Conservation (phyloP, 2,797 vertebrate genomes). For the Gymnodraco acuticeps region DNA sequence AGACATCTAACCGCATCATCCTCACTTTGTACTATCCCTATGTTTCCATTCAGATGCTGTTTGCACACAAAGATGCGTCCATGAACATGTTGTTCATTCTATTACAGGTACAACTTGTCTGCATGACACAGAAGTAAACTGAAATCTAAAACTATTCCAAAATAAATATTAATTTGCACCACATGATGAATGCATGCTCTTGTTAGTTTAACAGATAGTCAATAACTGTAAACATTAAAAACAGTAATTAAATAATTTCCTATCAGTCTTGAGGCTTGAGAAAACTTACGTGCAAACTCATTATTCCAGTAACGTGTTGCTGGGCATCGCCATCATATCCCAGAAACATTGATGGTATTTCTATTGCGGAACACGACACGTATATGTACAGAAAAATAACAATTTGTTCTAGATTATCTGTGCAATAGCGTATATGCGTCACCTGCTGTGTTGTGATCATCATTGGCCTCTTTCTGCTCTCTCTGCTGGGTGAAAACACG, state of each 20-base stretch:
- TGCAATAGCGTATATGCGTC: constrained; percentile 54
- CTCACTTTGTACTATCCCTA: constrained; percentile 12
- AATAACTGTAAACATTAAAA: not conserved
- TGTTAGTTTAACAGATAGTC: not conserved
- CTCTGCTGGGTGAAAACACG: constrained; percentile 53
- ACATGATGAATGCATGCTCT: not conserved
- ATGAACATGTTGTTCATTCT: constrained; percentile 8
- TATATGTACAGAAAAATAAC: constrained; percentile 24
- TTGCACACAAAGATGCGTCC: constrained; percentile 28
- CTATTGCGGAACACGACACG: constrained; percentile 9
- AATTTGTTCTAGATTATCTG: constrained; percentile 31
- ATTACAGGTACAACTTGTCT: not conserved
- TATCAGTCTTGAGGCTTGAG: not conserved
- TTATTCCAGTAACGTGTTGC: constrained; percentile 28
- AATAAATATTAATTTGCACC: not conserved
- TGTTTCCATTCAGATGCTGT: constrained; percentile 51
- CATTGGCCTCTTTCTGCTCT: constrained; percentile 7
- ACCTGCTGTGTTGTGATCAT: constrained; percentile 47
- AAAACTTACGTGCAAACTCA: not conserved
- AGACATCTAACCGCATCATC: not conserved
- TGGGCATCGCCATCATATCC: constrained; percentile 38
- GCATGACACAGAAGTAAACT: not conserved
- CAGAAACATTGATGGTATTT: constrained; percentile 35
- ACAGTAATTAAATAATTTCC: not conserved
- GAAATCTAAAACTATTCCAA: not conserved